Evolutionary conservation across 2,113 vertebrate genomes (phyloP).

Genomic region (Antechinus flavipes): DNA sequence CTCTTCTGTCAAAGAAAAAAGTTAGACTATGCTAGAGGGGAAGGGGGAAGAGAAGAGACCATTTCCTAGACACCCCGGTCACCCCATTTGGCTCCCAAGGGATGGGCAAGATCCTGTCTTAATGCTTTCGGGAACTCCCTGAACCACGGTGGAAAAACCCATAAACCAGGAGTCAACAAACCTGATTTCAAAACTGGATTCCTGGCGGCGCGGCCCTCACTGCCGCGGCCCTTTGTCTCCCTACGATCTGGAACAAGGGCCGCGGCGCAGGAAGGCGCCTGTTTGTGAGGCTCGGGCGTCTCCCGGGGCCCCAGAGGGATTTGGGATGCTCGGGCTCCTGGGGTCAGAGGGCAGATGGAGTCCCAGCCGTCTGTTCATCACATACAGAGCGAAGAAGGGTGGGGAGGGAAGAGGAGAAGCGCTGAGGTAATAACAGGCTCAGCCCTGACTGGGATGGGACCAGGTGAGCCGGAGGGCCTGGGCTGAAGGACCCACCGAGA

Average conservation of each 20-base stretch:
- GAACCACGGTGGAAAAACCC: neutral
- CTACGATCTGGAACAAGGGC: neutral
- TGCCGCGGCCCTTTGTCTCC: neutral
- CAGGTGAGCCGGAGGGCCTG: neutral
- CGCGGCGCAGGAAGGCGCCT: no score
- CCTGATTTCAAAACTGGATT: neutral
- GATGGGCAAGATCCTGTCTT: neutral
- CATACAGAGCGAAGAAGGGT: neutral
- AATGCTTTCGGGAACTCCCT: neutral
- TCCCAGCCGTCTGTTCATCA: neutral
- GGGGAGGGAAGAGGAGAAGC: neutral
- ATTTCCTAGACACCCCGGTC: neutral
- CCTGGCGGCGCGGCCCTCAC: neutral
- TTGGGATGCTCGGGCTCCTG: neutral
- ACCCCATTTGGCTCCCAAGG: neutral
- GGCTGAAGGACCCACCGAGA: neutral
- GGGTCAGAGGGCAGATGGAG: neutral
- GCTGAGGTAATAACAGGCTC: neutral
- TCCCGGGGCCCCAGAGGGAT: neutral
- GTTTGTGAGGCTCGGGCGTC: neutral
- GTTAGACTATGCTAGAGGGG: neutral
- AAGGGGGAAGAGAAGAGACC: neutral
- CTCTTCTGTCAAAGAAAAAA: neutral
- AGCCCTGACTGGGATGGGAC: neutral
- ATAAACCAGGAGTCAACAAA: neutral